A percentile compares a stretch with the other conserved stretches of the same genome.
Evolutionary conservation across 2,888 invertebrate genomes (phyloP).

Genomic region (Himalopsyche anomala): DNA sequence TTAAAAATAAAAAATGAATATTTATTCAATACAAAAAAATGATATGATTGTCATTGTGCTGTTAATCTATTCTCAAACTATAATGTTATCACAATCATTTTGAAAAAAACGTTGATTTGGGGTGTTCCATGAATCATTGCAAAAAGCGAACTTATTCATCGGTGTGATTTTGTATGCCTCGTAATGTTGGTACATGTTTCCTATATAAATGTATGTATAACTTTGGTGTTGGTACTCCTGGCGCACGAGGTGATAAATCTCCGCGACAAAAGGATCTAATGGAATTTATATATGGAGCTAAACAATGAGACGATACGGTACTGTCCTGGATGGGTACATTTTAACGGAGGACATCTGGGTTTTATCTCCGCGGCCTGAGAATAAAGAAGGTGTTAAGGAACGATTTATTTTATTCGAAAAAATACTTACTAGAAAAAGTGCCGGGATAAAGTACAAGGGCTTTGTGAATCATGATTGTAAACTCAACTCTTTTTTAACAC

Average conservation of each 20-base stretch:
- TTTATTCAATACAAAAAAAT: too few species aligned
- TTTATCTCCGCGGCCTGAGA: neutral
- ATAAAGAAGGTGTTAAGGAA: neutral
- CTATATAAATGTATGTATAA: too few species aligned
- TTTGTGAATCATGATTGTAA: too few species aligned
- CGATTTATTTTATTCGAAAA: conserved; percentile 26
- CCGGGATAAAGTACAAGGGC: too few species aligned
- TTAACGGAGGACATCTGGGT: conserved; percentile 22
- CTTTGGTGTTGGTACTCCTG: neutral
- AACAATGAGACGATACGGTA: conserved; percentile 26
- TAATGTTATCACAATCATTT: too few species aligned
- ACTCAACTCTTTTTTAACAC: too few species aligned
- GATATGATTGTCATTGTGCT: too few species aligned
- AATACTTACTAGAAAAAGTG: neutral
- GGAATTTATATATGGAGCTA: conserved; percentile 21
- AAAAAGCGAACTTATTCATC: neutral
- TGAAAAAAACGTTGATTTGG: too few species aligned
- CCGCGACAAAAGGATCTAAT: conserved; percentile 10
- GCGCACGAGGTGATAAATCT: neutral
- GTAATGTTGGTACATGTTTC: neutral
- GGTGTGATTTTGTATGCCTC: too few species aligned
- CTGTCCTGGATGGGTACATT: conserved; percentile 25
- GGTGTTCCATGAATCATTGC: too few species aligned
- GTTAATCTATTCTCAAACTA: too few species aligned
- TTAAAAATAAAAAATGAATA: too few species aligned